Evolutionary conservation across 2,797 vertebrate species (phyloP).

Genomic region (Thunnus albacares): DNA sequence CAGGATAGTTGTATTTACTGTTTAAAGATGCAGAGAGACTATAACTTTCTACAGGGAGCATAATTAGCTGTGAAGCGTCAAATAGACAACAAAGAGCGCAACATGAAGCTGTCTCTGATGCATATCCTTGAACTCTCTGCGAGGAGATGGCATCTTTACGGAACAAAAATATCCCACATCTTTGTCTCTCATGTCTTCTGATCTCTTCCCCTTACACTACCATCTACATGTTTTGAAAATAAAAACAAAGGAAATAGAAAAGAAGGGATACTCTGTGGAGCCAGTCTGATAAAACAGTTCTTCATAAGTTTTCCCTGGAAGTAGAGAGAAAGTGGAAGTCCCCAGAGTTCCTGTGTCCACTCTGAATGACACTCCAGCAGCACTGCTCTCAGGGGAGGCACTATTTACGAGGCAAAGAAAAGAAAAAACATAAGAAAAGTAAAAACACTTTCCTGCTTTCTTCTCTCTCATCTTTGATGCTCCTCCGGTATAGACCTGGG

Average conservation of each 20-base stretch:
- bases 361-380: conserved; percentile 70
- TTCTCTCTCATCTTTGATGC: conserved; percentile 66
- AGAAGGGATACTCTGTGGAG: conserved; percentile 52
- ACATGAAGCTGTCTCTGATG: conserved; percentile 71
- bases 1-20: conserved; percentile 65
- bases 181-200: conserved; percentile 67
- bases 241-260: conserved; percentile 63
- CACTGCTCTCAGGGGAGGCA: conserved; percentile 61
- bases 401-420: conserved; percentile 40
- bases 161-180: conserved; percentile 67
- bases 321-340: conserved; percentile 58
- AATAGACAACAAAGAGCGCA: conserved; percentile 70
- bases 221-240: conserved; percentile 75
- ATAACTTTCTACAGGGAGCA: conserved; percentile 64
- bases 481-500: conserved; percentile 55
- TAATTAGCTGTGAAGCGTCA: conserved; percentile 76
- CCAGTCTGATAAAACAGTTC: conserved; percentile 64
- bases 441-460: conserved; percentile 56
- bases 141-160: conserved; percentile 65
- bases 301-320: conserved; percentile 72
- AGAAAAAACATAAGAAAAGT: conserved; percentile 40
- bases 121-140: conserved; percentile 69
- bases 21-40: conserved; percentile 69
- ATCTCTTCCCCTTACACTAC: conserved; percentile 65
- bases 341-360: conserved; percentile 80